Base-by-base conservation (phyloP, 2,888 invertebrate species). In the Chloroclysta siterata region DNA sequence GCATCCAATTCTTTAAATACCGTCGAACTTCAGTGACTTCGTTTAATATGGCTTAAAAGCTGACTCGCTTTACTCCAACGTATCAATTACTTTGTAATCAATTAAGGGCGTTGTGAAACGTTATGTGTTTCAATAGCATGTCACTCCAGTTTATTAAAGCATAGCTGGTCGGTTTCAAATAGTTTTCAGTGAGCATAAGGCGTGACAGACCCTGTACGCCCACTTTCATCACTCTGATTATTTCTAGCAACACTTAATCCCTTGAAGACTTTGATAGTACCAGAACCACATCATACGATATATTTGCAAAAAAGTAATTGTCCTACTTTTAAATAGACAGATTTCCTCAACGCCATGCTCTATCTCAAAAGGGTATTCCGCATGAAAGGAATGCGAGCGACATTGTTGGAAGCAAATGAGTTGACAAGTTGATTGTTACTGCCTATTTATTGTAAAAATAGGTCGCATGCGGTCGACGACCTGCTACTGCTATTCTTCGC, bases 381-480 rank as follows among this genome's bases (percentile, higher is more conserved):
- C 70, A 74, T 79, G 74, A 79, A 81, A 78, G 77, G 77, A 84
- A 85, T 82, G 78, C 75, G 77, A 81, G 77, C 79, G 78, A 81
- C 78, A 82, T 82, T 84, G 83, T 83, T 83, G 74, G 68, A 80
- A 75, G 81, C 83, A 83, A 86, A 84, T 85, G 81, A 82, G 80
- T 82, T 83, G 82, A 82, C 75, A 80, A 79, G 78, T 74, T 79
- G 81, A 83, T 85, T 83, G 84, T 85, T 84, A 83, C 79, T 82
- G 82, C 76, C 81, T 81, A 84, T 87, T 85, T 82, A 84, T 80
- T 81, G 76, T 82, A 84, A 81, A 89, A 87, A 89, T 89, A 83
- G 89, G 89, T 87, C 85, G 80, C 69, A 68, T 70, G 72, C 83
- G 87, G 87, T 82, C 87, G 82, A 77, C 78, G 87, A 85, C 84